phyloP scores from a whole-genome alignment of 53 echinoderm and acorn worm species.

The Crossaster papposus region DNA sequence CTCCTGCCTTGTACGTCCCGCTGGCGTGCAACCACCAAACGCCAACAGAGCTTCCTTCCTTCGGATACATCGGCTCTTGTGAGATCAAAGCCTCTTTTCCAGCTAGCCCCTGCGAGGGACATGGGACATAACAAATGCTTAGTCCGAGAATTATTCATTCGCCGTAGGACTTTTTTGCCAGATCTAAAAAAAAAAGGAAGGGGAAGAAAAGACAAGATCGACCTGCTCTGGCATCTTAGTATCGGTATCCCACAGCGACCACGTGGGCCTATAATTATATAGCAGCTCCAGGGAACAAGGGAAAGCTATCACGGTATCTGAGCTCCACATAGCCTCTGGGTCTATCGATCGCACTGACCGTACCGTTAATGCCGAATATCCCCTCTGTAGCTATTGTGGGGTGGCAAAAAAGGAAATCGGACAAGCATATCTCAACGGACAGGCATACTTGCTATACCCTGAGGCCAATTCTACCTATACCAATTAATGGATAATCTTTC shows the following conservation, averaged over 20 bases:
- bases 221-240: not conserved
- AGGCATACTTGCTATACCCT: no score
- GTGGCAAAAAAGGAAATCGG: no score
- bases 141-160: not conserved
- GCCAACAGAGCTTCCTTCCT: not conserved
- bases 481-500: no score
- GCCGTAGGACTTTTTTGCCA: not conserved
- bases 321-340: not conserved
- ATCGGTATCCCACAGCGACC: not conserved
- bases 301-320: not conserved
- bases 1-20: not conserved
- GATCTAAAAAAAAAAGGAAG: not conserved
- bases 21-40: not conserved
- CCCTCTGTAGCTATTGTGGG: not conserved
- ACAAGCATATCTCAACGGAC: no score
- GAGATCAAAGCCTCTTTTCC: not conserved
- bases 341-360: not conserved
- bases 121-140: not conserved
- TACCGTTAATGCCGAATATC: not conserved
- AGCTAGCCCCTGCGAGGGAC: not conserved
- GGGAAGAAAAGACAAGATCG: not conserved
- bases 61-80: not conserved
- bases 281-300: constrained; percentile 1
- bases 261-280: not conserved
- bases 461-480: no score